Evolutionary conservation across 2,113 vertebrate genomes (phyloP).

Genomic region (Coreoperca whiteheadi): DNA sequence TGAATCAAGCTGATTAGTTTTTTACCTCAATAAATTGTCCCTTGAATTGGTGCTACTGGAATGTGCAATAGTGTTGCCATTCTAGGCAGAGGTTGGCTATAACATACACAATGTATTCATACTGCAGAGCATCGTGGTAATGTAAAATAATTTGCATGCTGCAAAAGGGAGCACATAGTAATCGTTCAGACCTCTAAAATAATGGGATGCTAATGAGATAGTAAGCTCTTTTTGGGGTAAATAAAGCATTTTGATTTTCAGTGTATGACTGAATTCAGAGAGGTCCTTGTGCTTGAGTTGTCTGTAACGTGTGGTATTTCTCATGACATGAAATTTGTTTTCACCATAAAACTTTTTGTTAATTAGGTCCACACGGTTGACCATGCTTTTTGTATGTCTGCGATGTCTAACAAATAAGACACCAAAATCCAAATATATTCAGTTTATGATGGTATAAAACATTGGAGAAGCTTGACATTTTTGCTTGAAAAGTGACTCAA

Average conservation of each 20-base stretch:
- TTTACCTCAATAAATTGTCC: not conserved
- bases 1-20: not conserved
- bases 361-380: no score
- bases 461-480: not conserved
- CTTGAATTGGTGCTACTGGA: no score
- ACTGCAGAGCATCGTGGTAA: not conserved
- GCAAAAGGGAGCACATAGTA: not conserved
- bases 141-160: not conserved
- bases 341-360: not conserved
- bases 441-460: not conserved
- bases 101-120: not conserved
- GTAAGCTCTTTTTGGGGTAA: no score
- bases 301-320: not conserved
- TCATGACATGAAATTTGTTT: not conserved
- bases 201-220: not conserved
- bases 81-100: not conserved
- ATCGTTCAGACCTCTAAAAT: not conserved
- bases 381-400: not conserved
- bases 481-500: no score
- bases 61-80: not conserved
- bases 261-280: not conserved
- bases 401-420: not conserved
- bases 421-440: not conserved
- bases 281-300: not conserved
- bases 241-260: not conserved